Percentiles rank a stretch among this genome's conserved stretches.
phyloP scores from a whole-genome alignment of 2,797 vertebrate species.

The Myiotriccus ornatus region DNA sequence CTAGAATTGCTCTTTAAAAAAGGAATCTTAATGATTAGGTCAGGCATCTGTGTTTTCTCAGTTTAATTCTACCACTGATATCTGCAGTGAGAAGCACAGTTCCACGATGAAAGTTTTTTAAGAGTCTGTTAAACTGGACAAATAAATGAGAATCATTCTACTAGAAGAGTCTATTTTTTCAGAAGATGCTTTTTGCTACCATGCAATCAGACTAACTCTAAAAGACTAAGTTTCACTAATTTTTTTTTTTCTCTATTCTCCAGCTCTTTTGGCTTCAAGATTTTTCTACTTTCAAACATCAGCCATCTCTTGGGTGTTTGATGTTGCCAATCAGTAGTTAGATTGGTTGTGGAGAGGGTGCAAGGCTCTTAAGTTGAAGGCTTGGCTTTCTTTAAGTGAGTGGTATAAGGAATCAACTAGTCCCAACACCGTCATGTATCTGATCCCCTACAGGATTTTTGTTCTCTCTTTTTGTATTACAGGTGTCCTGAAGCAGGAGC shows the following conservation, averaged over 20 bases:
- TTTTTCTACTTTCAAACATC: not conserved
- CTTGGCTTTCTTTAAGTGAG: not conserved
- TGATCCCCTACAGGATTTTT: not conserved
- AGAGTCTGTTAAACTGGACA: not conserved
- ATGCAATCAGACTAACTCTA: not conserved
- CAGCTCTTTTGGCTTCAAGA: not conserved
- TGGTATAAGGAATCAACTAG: not conserved
- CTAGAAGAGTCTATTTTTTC: not conserved
- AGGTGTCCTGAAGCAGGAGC: not conserved
- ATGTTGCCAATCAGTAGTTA: not conserved
- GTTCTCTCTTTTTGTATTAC: not conserved
- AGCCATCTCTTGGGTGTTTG: not conserved
- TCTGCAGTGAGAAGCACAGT: not conserved
- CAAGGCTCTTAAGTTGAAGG: not conserved
- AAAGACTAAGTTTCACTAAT: not conserved
- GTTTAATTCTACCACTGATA: not conserved
- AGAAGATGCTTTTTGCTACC: not conserved
- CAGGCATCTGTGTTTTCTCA: not conserved
- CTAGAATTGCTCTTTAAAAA: not conserved
- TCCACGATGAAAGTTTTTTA: not conserved
- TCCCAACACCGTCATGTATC: accelerated
- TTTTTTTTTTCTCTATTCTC: not conserved
- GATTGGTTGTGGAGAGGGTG: not conserved
- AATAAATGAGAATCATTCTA: not conserved
- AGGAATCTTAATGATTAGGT: not conserved